Conservation (phyloP, 2,113 vertebrate genomes). For the Hystrix brachyura region DNA sequence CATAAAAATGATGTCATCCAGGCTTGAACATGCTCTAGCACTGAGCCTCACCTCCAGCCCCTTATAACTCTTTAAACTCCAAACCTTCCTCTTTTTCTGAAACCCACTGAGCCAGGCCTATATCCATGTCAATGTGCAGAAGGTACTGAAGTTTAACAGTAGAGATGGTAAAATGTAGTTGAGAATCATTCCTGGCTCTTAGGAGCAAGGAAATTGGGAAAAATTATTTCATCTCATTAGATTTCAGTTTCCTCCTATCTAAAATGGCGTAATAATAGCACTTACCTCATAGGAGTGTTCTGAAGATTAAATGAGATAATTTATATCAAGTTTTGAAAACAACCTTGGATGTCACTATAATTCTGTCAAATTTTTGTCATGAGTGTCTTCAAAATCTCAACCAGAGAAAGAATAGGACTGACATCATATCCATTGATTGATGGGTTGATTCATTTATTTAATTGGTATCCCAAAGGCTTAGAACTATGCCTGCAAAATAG, state of each 20-base stretch:
- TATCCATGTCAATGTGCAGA: background rate
- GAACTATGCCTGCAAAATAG: background rate
- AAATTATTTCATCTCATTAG: background rate
- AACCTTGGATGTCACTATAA: background rate
- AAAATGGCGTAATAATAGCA: background rate
- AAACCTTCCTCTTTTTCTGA: background rate
- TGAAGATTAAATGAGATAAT: background rate
- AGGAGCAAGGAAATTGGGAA: background rate
- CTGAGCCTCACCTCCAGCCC: background rate
- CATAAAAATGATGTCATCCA: background rate
- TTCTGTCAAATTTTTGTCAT: background rate
- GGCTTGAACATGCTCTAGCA: background rate
- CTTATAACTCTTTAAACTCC: background rate
- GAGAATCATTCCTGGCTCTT: background rate
- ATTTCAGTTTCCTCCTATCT: background rate
- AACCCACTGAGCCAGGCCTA: background rate
- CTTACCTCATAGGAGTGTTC: background rate
- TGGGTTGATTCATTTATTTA: background rate
- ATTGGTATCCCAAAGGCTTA: background rate
- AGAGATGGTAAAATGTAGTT: accelerated
- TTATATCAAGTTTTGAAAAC: background rate
- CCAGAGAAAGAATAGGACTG: background rate
- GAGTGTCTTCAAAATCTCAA: constrained; percentile 13
- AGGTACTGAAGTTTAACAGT: background rate
- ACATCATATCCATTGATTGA: background rate